Percentiles rank a stretch among this genome's conserved stretches.
Evolutionary conservation across 2,888 invertebrate species (phyloP).

Genomic region (Tyria jacobaeae): DNA sequence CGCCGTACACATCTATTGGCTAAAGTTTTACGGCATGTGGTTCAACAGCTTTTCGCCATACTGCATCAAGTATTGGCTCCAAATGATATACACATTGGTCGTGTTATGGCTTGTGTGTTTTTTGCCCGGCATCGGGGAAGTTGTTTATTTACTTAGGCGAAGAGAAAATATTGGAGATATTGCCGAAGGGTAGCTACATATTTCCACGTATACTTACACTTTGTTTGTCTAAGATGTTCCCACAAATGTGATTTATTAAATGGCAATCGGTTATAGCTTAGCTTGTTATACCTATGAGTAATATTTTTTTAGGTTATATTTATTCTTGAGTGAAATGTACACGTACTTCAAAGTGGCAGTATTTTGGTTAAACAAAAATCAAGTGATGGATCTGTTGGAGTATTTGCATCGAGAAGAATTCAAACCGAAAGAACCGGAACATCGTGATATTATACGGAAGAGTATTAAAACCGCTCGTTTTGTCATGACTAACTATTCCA

Average conservation of each 20-base stretch:
- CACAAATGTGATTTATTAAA: slow-evolving; percentile 50
- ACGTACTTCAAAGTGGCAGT: slow-evolving; percentile 81
- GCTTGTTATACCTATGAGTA: slow-evolving; percentile 25
- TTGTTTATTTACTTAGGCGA: slow-evolving; percentile 89
- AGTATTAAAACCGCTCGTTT: slow-evolving; percentile 77
- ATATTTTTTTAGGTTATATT: slow-evolving; percentile 70
- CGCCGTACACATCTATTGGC: slow-evolving; percentile 81
- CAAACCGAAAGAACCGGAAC: slow-evolving; percentile 73
- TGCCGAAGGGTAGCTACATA: slow-evolving; percentile 76
- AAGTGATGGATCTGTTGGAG: slow-evolving; percentile 71
- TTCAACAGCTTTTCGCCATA: slow-evolving; percentile 69
- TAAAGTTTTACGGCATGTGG: slow-evolving; percentile 84
- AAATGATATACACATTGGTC: slow-evolving; percentile 66
- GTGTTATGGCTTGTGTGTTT: slow-evolving; percentile 82
- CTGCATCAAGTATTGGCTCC: slow-evolving; percentile 70
- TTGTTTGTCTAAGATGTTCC: slow-evolving; percentile 43
- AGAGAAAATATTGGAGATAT: slow-evolving; percentile 88
- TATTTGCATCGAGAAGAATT: slow-evolving; percentile 77
- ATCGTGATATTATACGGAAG: slow-evolving; percentile 68
- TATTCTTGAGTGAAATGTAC: slow-evolving; percentile 84
- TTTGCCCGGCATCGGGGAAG: slow-evolving; percentile 86
- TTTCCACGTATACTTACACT: slow-evolving; percentile 46
- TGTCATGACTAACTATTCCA: slow-evolving; percentile 78
- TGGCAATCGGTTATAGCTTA: slow-evolving; percentile 29
- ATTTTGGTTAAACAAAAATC: slow-evolving; percentile 78